Conservation (phyloP, 2,113 vertebrate genomes). For the Phainopepla nitens region DNA sequence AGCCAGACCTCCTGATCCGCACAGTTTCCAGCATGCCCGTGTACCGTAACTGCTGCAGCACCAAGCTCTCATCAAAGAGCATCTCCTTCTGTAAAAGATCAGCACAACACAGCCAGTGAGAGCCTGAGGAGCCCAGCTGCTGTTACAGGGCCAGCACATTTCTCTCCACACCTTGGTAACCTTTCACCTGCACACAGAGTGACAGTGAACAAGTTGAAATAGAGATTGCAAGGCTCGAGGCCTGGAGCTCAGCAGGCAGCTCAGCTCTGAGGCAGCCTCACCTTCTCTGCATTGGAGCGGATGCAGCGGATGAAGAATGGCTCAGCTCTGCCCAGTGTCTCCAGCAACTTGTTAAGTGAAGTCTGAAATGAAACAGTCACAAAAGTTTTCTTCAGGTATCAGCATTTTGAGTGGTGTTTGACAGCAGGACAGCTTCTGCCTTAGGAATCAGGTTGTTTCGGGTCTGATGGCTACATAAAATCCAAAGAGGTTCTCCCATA, state of each 20-base stretch:
- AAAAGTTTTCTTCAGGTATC: background rate
- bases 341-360: conserved; percentile 91
- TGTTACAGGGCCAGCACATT: background rate
- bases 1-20: conserved; percentile 93
- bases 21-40: conserved; percentile 98
- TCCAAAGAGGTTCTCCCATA: background rate
- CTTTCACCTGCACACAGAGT: background rate
- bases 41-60: conserved; percentile 94
- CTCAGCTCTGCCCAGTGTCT: conserved; percentile 89
- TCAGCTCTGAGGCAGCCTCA: conserved; percentile 5
- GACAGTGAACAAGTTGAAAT: background rate
- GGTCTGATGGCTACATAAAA: background rate
- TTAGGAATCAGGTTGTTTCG: background rate
- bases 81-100: conserved; percentile 84
- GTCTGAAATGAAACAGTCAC: conserved; percentile 69
- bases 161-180: background rate
- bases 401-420: background rate
- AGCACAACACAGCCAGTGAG: background rate
- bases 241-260: background rate
- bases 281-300: conserved; percentile 96
- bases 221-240: background rate
- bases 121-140: background rate
- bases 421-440: background rate
- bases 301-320: conserved; percentile 98
- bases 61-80: conserved; percentile 87